Conservation (phyloP, 2,888 invertebrate genomes). For the Pharmacophagus antenor region DNA sequence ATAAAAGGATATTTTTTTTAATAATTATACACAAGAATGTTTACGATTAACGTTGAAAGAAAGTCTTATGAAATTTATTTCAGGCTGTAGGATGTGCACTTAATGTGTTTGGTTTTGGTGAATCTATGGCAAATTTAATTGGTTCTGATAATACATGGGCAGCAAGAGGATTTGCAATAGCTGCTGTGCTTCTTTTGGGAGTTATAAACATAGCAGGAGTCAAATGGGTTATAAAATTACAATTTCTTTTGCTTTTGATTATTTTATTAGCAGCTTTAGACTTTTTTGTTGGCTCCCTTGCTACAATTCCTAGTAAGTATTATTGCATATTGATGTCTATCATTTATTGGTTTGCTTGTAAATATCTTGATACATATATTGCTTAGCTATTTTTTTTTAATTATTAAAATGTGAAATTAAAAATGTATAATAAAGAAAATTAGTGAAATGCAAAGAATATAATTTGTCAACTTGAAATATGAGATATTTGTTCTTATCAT, state of each 20-base stretch:
- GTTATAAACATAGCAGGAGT: constrained; percentile 97
- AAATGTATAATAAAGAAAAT: no score
- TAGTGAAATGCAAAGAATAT: no score
- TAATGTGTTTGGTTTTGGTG: constrained; percentile 98
- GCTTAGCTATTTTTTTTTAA: no score
- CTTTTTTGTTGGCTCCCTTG: constrained; percentile 95
- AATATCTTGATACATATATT: no score
- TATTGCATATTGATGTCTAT: constrained; percentile 10
- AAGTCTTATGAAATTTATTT: constrained; percentile 25
- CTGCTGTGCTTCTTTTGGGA: constrained; percentile 91
- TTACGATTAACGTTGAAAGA: not conserved
- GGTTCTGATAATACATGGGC: constrained; percentile 88
- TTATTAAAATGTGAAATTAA: no score
- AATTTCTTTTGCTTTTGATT: constrained; percentile 92
- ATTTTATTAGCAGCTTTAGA: constrained; percentile 94
- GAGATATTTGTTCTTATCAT: no score
- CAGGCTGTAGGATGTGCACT: constrained; percentile 98
- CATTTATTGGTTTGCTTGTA: no score
- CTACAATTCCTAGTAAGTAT: constrained; percentile 84
- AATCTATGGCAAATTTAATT: constrained; percentile 94
- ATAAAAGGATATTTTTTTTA: no score
- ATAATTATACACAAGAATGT: no score
- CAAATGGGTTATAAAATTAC: constrained; percentile 98
- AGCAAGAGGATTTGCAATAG: constrained; percentile 92
- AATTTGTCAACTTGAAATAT: no score